Evolutionary conservation across 2,113 vertebrate genomes (phyloP), one percentile per base, ranked within the genome.

Genomic region (Illadopsis cleaveri): DNA sequence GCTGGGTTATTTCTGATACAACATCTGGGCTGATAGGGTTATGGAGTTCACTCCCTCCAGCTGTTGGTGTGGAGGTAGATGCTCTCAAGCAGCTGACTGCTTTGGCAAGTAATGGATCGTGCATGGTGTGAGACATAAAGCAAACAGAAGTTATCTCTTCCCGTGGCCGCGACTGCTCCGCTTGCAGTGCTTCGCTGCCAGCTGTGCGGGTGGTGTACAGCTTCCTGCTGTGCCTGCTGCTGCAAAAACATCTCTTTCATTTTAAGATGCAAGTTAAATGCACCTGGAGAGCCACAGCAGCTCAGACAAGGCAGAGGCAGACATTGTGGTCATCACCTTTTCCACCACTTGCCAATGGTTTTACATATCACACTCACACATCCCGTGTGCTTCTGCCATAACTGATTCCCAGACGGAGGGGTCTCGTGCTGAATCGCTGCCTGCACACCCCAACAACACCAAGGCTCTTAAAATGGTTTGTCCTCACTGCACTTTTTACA

Each of bases 81-180:
- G 51, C 11, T 33, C 11, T 20, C 6, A 70, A 21, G 80, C 20
- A 57, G 22, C 40, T 6, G 12, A 4, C 37, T 2, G 9, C 54
- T 60, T 24, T 22, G 77, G 54, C 3, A 7, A 40, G 33, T 2
- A 6, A n/a, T 31, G 73, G 23, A 4, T 53, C 10, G 28, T 3
- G 5, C 50, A 10, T 3, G 4, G 80, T 56, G 72, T 2, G 40
- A 95, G 90, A 83, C 94, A 38, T 37, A 44, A 27, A 62, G 79
- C 45, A 85, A 94, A 92, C 83, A 89, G 2, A 24, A 68, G 42
- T 81, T 57, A 18, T 79, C 71, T 35, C 47, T 31, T 48, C n/a
- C 17, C 15, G 1, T 1, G 17, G 53, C 53, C 5, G 0, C 0
- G 1, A 24, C 53, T 4, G 37, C n/a, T 69, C n/a, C 3, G 1